These are phyloP conservation scores for Apodemia zela DNA, from an alignment of 2,888 invertebrate species.

Conservation along the genomic window DNA sequence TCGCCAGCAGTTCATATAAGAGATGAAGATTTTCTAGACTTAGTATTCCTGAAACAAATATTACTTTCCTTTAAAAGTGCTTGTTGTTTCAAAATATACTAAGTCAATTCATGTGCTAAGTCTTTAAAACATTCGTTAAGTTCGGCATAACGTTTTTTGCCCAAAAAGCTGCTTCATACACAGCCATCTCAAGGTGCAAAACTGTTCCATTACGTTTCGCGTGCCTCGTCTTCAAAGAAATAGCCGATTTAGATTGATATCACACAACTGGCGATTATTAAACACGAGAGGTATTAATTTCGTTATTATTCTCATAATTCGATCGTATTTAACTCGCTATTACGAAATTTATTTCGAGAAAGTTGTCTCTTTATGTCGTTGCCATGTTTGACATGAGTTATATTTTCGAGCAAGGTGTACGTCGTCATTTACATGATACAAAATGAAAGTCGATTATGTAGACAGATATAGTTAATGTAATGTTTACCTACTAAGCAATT, in stretches of 20 bases:
- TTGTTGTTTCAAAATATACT: neutral
- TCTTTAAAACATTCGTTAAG: neutral
- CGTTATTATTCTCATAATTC: constrained; percentile 17
- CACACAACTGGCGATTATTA: constrained; percentile 47
- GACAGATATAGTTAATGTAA: neutral
- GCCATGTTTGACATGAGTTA: constrained; percentile 13
- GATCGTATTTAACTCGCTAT: constrained; percentile 16
- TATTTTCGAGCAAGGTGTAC: constrained; percentile 15
- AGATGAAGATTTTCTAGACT: no score
- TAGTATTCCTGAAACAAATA: no score
- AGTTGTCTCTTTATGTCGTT: constrained; percentile 15
- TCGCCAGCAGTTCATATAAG: no score
- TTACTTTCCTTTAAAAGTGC: no score
- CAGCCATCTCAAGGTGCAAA: constrained; percentile 32
- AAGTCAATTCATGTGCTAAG: neutral
- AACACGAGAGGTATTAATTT: constrained; percentile 34
- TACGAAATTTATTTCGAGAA: constrained; percentile 15
- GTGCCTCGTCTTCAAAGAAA: constrained; percentile 42
- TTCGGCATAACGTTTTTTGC: neutral
- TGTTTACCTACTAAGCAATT: no score
- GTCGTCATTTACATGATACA: neutral
- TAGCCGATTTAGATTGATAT: constrained; percentile 53
- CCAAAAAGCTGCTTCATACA: neutral
- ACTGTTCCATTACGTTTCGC: constrained; percentile 34
- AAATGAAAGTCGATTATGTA: neutral